A percentile compares a stretch with the other conserved stretches of the same genome.
phyloP scores from a whole-genome alignment of 2,888 invertebrate species.

The Meganola albula region DNA sequence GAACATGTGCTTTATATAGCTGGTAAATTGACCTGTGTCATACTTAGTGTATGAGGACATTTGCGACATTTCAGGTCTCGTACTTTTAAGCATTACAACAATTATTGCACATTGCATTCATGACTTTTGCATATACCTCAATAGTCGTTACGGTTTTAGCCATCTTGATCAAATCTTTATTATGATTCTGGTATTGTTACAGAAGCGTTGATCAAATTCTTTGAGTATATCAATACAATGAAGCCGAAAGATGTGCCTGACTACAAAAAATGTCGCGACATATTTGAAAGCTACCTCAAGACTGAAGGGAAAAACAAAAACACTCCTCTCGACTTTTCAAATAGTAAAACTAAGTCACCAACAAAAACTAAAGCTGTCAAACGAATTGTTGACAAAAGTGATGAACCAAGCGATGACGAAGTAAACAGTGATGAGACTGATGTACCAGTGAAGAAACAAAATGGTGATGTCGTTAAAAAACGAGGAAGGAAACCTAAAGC shows the following conservation, averaged over 20 bases:
- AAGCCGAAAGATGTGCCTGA: constrained; percentile 85
- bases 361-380: constrained; percentile 31
- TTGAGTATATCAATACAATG: constrained; percentile 82
- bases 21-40: too few species aligned
- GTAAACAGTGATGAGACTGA: neutral
- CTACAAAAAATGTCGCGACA: constrained; percentile 82
- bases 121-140: too few species aligned
- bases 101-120: too few species aligned
- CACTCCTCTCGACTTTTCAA: constrained; percentile 79
- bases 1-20: too few species aligned
- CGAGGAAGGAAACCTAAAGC: constrained; percentile 4
- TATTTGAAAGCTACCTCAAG: constrained; percentile 82
- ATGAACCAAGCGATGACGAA: constrained; percentile 18
- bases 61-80: too few species aligned
- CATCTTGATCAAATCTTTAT: too few species aligned
- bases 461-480: constrained; percentile 4
- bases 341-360: constrained; percentile 29
- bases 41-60: too few species aligned
- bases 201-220: constrained; percentile 80
- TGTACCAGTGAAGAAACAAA: constrained; percentile 1
- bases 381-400: constrained; percentile 14
- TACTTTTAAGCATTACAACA: too few species aligned
- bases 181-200: constrained; percentile 14
- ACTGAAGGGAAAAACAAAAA: constrained; percentile 73
- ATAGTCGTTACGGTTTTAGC: too few species aligned